Evolutionary conservation across 1,140 invertebrate species (phyloP), one percentile per base, ranked within the genome.

Genomic region (Drosophila rufa): DNA sequence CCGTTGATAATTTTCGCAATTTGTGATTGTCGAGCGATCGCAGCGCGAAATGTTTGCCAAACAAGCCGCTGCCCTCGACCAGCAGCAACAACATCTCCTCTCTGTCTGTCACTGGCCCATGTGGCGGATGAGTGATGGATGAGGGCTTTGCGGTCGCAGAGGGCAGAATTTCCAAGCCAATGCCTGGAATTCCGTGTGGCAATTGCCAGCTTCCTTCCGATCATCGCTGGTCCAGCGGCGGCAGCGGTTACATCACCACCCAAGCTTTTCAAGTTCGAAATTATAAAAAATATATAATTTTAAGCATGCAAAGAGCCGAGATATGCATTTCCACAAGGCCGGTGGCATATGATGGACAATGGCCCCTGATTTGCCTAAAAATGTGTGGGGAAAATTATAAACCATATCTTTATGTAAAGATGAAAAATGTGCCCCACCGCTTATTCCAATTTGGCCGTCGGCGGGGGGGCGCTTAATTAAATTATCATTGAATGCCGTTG

Each of bases 81-180:
- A 33, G 33, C 27, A 36, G 50, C 50, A 33, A 53, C 27, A 36
- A 33, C 50, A 36, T 53, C 46, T 38, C 22, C 46, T 4, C 22
- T 17, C 47, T 12, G 15, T 25, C 46, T 45, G 46, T 33, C 70
- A 64, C 14, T 30, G 60, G 66, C 65, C 51, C 68, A 87, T 53
- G 74, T 22, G 84, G 78, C 85, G 85, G 81, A 90, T 89, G 78
- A 66, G 85, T 59, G 58, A 84, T 87, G 83, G 19, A 76, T 77
- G 83, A 46, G 42, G 38, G 60, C 55, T 36, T 38, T 59, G 65
- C 25, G 79, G 50, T 46, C 25, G 27, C 12, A 9, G 19, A 47
- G n/a, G 64, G 64, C n/a, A 53, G 60, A 51, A 48, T 15, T 33
- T 48, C n/a, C 12, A 14, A 65, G 47, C 47, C 25, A 61, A 53